Evolutionary conservation across 1,140 invertebrate species (phyloP).

Genomic region (Teleopsis dalmanni): DNA sequence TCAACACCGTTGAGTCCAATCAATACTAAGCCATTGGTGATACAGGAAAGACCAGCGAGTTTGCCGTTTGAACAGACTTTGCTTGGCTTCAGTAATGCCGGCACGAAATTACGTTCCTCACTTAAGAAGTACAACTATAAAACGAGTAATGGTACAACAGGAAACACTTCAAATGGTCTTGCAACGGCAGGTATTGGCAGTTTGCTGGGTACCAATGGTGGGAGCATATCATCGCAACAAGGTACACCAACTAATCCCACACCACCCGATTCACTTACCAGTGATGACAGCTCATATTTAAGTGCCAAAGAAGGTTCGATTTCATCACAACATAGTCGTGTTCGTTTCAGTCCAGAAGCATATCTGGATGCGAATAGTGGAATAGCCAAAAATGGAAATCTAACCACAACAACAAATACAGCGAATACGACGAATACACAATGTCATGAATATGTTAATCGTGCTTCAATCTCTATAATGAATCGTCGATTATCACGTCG

Average conservation of each 20-base stretch:
- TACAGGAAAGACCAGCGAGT: conserved; percentile 62
- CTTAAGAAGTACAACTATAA: conserved; percentile 61
- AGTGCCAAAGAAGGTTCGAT: conserved; percentile 69
- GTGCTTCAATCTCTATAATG: conserved; percentile 6
- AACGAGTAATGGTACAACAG: conserved; percentile 30
- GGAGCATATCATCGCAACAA: conserved; percentile 29
- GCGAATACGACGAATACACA: conserved; percentile 5
- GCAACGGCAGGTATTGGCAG: conserved; percentile 17
- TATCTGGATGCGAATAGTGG: conserved; percentile 44
- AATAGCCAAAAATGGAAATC: conserved; percentile 26
- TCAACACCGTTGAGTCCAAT: conserved; percentile 1
- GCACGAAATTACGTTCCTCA: conserved; percentile 63
- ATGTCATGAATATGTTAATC: neutral
- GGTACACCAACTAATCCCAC: conserved; percentile 76
- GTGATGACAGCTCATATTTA: conserved; percentile 76
- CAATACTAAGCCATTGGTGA: conserved; percentile 30
- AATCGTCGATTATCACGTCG: conserved; percentile 16
- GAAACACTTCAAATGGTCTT: conserved; percentile 45
- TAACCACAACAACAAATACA: conserved; percentile 16
- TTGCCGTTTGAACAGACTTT: conserved; percentile 51
- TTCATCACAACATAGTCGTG: conserved; percentile 55
- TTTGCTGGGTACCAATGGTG: neutral
- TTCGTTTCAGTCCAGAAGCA: conserved; percentile 72
- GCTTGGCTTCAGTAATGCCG: conserved; percentile 24
- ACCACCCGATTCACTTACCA: conserved; percentile 73